Percentiles rank a stretch among this genome's conserved stretches.
phyloP scores from a whole-genome alignment of 2,888 invertebrate genomes.

The Agrochola macilenta region DNA sequence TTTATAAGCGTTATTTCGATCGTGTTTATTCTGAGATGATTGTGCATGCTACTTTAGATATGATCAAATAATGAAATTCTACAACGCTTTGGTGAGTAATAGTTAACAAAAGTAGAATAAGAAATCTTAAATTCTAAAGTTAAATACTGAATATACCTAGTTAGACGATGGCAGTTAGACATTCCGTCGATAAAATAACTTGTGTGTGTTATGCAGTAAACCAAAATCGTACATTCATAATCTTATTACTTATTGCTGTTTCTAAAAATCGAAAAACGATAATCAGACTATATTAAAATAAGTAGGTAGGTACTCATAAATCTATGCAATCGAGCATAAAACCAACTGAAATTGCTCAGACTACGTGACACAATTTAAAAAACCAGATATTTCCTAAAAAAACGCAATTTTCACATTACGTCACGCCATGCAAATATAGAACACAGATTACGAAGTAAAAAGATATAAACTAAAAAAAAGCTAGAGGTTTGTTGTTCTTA shows the following conservation, averaged over 20 bases:
- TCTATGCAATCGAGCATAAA: slow-evolving; percentile 45
- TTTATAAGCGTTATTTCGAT: slow-evolving; percentile 45
- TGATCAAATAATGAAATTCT: slow-evolving; percentile 27
- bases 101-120: slow-evolving; percentile 1
- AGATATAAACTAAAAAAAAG: not conserved
- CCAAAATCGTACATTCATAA: not conserved
- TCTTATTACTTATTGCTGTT: not conserved
- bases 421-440: slow-evolving; percentile 26
- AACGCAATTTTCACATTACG: slow-evolving; percentile 32
- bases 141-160: not conserved
- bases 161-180: not conserved
- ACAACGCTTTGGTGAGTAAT: slow-evolving; percentile 5
- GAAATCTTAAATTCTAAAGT: not conserved
- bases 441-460: slow-evolving; percentile 26
- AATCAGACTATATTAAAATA: slow-evolving; percentile 2
- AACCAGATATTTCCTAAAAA: slow-evolving; percentile 33
- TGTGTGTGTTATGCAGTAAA: not conserved
- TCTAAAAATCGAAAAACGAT: slow-evolving; percentile 27
- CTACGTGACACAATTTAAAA: slow-evolving; percentile 52
- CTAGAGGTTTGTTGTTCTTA: slow-evolving; percentile 31
- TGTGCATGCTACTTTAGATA: slow-evolving; percentile 17
- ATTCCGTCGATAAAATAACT: not conserved
- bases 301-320: slow-evolving; percentile 23
- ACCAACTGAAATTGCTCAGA: slow-evolving; percentile 36
- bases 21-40: slow-evolving; percentile 16